Evolutionary conservation across 30 jellyfish, hydroid and myxozoan species (phyloP), one percentile per base, ranked within the genome.

Genomic region (Chrysaora quinquecirrha): DNA sequence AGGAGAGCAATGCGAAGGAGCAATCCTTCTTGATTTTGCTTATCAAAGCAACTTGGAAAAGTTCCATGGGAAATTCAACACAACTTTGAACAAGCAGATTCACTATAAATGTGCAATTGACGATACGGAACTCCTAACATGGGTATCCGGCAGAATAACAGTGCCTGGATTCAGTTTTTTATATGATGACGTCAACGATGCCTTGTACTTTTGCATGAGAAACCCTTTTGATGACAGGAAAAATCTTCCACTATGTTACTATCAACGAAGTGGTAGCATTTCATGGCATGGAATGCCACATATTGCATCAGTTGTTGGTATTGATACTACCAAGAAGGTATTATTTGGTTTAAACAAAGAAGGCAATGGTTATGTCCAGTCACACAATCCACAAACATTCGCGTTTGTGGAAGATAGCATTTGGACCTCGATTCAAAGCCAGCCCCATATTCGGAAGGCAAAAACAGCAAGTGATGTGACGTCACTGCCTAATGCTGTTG

Each of bases 101-200:
- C 71, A 52, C 10, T 76, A 31, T 70, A 58, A 33, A 28, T 58
- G 78, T 50, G 32, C 23, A 16, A 32, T 33, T 61, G 69, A n/a
- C 33, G n/a, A 34, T 2, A 33, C 27, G n/a, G 34, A 18, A 62
- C 30, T 10, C 27, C 35, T 9, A n/a, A 24, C 78, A 0, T n/a
- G n/a, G n/a, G 18, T 27, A 0, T 1, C 33, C 9, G 31, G 68
- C 6, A 25, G 31, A 20, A 2, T 76, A 11, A 19, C 63, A 27
- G 33, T 43, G 11, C 88, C 88, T 6, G 69, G 31, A 34, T 76
- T 76, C 78, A 76, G 88, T 33, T 56, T 76, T 63, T 30, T 76
- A 11, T 61, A 16, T 34, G 78, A 76, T 58, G 88, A 76, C 16
- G 78, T 50, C 65, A 80, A 49, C 68, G 19, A 52, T 20, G 29